Evolutionary conservation across 2,797 vertebrate species (phyloP), one percentile per base, ranked within the genome.

Genomic region (Pipistrellus pygmaeus): DNA sequence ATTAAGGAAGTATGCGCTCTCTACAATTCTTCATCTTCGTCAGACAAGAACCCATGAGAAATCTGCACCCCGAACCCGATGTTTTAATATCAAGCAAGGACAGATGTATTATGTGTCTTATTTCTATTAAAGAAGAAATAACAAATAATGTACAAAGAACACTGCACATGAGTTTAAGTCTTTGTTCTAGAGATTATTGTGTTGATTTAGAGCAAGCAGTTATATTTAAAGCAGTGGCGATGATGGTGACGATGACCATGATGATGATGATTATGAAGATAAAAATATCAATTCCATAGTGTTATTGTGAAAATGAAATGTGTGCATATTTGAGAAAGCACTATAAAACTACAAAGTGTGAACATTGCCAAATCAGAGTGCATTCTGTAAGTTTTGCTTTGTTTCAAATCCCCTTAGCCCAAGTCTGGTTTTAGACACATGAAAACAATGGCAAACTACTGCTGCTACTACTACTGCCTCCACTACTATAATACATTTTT

Each of bases 131-230:
- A 81, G 57, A 86, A 78, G 4, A 66, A 90, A 75, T 71, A 55
- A 17, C 32, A 84, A 55, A 64, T 30, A 20, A 64, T 85, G 27
- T 76, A 66, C 55, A 25, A 27, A 90, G 23, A 69, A 2, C 78
- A 72, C 8, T 73, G 6, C 35, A 69, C 11, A 20, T 44, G 27
- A 62, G 30, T 60, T 82, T 77, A 80, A 88, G 15, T 62, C 41
- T 53, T 83, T 86, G 23, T 23, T 80, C 12, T 38, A 11, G 4
- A 91, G 46, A 86, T 91, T 57, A 46, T 94, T 92, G n/a, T 90
- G 20, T 44, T 78, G 44, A 82, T 62, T 94, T 91, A 10, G 32
- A 53, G 35, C 20, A 77, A 82, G 2, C 1, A 35, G 30, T 83
- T 35, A 44, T 69, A 38, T 84, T 27, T 46, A 75, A 85, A 95